Base-by-base conservation (phyloP, 2,888 invertebrate genomes). In the Eurois occulta region DNA sequence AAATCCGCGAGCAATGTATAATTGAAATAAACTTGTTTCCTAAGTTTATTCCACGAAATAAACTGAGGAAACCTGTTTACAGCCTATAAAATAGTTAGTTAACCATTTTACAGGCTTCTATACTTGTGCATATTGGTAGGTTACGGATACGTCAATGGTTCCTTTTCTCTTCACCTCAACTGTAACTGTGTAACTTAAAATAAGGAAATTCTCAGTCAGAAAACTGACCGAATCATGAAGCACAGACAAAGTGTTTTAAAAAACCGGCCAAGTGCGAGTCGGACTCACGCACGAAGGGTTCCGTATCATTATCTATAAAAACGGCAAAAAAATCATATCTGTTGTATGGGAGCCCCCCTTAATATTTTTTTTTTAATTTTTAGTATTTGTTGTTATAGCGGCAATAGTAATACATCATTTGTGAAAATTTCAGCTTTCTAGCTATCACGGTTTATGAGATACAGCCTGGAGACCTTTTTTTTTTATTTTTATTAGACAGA, bases 1-100 rank as follows among this genome's bases (percentile, higher is more conserved):
- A 78, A 77, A 78, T 87, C 81, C 69, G 72, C 28, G 28, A 73
- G 70, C 35, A 62, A 72, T 74, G 28, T 78, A 58, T 78, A 72
- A 66, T 60, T 78, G 18, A 60, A 86, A 84, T 72, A 70, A 69
- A 78, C 64, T 62, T 66, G 46, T 48, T 69, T 69, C 24, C 35
- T 48, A 38, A 41, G 46, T 75, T 66, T 41, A 66, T 55, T 55
- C 32, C 11, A 35, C n/a, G 18, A 52, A 72, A 43, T 58, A 35
- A 55, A 66, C 28, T 46, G n/a, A 48, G n/a, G 24, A 38, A 55
- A 35, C 13, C 13, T 11, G 55, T 85, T 75, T 71, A 69, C 48
- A 62, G 21, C 1, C 13, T 32, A 28, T 81, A 16, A 81, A 77
- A 81, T 18, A 66, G 62, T 55, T 48, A 24, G 11, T 80, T n/a